Base-by-base conservation (phyloP, 2,113 vertebrate species). In the Microcebus murinus region DNA sequence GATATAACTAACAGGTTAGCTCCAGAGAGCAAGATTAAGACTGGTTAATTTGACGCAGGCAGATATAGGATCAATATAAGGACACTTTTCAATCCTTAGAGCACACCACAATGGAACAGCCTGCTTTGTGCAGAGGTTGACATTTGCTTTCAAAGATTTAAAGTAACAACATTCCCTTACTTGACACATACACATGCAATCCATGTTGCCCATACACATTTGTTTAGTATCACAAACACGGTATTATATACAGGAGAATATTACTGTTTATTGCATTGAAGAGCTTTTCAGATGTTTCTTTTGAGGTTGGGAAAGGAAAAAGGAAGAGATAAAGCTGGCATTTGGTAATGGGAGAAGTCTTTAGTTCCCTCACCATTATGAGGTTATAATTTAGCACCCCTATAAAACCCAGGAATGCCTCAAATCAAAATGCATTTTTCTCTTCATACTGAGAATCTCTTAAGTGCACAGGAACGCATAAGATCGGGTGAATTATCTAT, bases 381-480 rank as follows among this genome's bases (percentile, higher is more conserved):
- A 48, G 71, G 42, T 55, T 88, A 74, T 95, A 93, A 96, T 95
- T 97, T 95, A 97, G 91, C 95, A 93, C 95, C 96, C 87, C 57
- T 92, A 96, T 98, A 98, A 98, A 98, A 98, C 89, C 36, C 48
- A 87, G 87, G 83, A 97, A 97, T 97, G 94, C 80, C 94, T 97
- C 96, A 55, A 96, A 96, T 96, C 97, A 91, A 52, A 70, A 95
- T 76, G 73, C 91, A 42, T 95, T 97, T 97, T 98, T 97, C 96
- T 92, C 82, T 96, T 59, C 61, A 98, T 79, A 95, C 39, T 27
- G 74, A 97, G 94, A 98, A 79, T 95, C 95, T 97, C 97, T 97
- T 98, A 97, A 97, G 95, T 94, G 96, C 89, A 90, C 86, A 96
- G 96, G 77, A 98, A 96, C 63, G 52, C 90, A 96, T 94, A 91